A percentile compares a stretch with the other conserved stretches of the same genome.
Evolutionary conservation across 2,113 vertebrate genomes (phyloP).

Genomic region (Fukomys damarensis): DNA sequence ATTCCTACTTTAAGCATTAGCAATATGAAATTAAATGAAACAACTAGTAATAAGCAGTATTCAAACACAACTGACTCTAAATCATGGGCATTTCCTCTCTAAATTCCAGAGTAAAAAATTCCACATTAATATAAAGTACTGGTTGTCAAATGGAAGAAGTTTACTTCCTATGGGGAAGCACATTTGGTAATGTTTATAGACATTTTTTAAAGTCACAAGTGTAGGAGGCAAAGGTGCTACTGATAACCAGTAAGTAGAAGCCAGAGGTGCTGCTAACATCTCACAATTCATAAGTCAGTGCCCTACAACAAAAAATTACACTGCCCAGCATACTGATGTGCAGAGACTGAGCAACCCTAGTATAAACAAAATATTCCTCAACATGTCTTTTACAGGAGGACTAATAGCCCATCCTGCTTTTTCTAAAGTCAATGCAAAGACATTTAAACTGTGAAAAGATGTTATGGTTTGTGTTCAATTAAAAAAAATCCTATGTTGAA

Average conservation of each 20-base stretch:
- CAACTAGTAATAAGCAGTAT: neutral
- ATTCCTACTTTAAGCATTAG: neutral
- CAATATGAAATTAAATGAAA: constrained; percentile 9
- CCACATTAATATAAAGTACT: neutral
- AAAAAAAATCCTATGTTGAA: neutral
- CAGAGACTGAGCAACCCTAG: neutral
- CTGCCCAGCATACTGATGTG: neutral
- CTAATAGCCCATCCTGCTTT: neutral
- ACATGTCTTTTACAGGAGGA: neutral
- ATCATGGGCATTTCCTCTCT: neutral
- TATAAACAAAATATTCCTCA: neutral
- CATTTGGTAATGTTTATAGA: neutral
- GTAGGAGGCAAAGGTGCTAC: too few species aligned
- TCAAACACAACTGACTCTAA: neutral
- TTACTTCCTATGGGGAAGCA: neutral
- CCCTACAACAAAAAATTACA: neutral
- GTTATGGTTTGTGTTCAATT: neutral
- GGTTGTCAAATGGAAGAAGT: neutral
- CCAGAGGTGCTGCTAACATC: neutral
- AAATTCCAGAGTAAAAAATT: neutral
- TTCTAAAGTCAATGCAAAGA: neutral
- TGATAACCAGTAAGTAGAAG: neutral
- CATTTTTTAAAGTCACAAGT: neutral
- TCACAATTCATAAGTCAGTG: neutral
- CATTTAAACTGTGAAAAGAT: neutral